Conservation (phyloP, 1,140 invertebrate species). For the Trachelipus rathkii region DNA sequence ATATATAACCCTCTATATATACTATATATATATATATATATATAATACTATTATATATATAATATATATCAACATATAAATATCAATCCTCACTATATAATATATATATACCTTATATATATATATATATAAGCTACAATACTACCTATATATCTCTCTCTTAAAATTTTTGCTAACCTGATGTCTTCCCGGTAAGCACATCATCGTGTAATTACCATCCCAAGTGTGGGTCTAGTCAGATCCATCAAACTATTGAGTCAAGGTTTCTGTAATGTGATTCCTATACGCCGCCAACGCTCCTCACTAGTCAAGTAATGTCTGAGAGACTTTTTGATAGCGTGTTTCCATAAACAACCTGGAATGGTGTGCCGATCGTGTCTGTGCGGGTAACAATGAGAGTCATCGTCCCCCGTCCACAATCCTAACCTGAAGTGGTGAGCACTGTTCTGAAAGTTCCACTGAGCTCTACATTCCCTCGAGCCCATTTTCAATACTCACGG, state of each 20-base stretch:
- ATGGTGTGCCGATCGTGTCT: not conserved
- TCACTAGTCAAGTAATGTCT: constrained; percentile 32
- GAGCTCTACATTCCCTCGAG: not conserved
- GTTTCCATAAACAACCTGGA: constrained; percentile 31
- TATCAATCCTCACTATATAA: too few relatives aligned
- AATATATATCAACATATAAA: too few relatives aligned
- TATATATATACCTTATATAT: too few relatives aligned
- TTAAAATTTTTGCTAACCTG: too few relatives aligned
- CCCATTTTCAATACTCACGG: not conserved
- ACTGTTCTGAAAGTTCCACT: not conserved
- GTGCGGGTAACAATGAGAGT: not conserved
- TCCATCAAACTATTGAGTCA: constrained; percentile 32
- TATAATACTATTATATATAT: too few relatives aligned
- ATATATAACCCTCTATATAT: too few relatives aligned
- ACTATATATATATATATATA: too few relatives aligned
- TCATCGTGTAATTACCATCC: constrained; percentile 43
- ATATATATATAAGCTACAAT: too few relatives aligned
- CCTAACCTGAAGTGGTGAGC: not conserved
- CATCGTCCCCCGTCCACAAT: not conserved
- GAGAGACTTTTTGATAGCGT: constrained; percentile 28
- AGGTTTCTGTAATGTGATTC: constrained; percentile 35
- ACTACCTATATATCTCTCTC: too few relatives aligned
- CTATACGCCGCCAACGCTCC: constrained; percentile 26
- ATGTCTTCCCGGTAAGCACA: constrained; percentile 3
- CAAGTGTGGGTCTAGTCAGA: constrained; percentile 24